Percentiles rank a stretch among this genome's conserved stretches.
Evolutionary conservation across 2,113 vertebrate genomes (phyloP).

Genomic region (Sula dactylatra): DNA sequence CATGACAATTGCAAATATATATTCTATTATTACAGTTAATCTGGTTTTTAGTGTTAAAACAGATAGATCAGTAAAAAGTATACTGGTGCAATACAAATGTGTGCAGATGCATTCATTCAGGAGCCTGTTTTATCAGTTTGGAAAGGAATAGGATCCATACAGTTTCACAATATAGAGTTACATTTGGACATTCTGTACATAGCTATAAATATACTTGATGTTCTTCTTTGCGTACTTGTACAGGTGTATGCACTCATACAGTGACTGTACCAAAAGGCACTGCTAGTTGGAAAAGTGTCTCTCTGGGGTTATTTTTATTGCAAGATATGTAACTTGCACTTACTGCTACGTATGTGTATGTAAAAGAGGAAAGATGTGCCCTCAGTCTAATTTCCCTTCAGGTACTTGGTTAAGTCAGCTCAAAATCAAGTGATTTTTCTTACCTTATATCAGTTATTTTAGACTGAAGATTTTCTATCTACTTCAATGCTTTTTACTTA

Average conservation of each 20-base stretch:
- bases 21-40: not conserved
- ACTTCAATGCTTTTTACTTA: not conserved
- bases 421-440: not conserved
- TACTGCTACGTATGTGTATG: accelerated
- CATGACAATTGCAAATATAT: not conserved
- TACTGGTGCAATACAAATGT: not conserved
- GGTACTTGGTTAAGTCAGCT: not conserved
- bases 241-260: not conserved
- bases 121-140: not conserved
- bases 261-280: not conserved
- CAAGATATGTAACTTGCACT: not conserved
- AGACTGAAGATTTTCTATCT: not conserved
- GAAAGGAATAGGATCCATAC: not conserved
- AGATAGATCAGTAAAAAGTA: not conserved
- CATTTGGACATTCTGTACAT: not conserved
- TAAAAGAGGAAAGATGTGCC: not conserved
- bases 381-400: not conserved
- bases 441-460: not conserved
- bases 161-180: not conserved
- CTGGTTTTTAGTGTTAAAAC: not conserved
- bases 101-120: not conserved
- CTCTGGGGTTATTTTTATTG: not conserved
- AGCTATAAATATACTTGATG: not conserved
- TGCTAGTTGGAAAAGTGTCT: not conserved
- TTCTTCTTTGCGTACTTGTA: not conserved